phyloP scores from a whole-genome alignment of 2,797 vertebrate species.

The Chelon auratus region DNA sequence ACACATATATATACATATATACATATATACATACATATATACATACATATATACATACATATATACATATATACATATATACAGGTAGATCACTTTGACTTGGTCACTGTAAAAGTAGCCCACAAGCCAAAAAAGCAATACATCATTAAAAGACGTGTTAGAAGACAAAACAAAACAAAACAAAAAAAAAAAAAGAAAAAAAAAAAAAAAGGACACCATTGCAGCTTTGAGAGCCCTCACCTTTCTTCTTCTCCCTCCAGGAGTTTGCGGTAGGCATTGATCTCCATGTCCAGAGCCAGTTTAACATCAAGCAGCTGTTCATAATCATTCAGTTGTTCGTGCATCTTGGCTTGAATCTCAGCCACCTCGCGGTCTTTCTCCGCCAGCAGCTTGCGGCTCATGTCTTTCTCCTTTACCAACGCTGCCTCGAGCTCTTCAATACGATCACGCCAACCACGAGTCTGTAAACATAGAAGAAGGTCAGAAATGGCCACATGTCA shows the following conservation, averaged over 20 bases:
- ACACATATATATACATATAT: too few relatives aligned
- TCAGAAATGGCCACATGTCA: neutral
- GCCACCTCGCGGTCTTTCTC: constrained; percentile 89
- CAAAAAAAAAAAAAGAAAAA: too few relatives aligned
- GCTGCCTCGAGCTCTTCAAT: constrained; percentile 88
- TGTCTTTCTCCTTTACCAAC: constrained; percentile 87
- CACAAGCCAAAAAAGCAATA: too few relatives aligned
- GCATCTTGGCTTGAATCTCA: constrained; percentile 87
- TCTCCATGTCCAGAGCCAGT: constrained; percentile 94
- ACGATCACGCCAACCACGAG: constrained; percentile 88
- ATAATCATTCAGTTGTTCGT: constrained; percentile 89
- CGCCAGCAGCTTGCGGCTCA: constrained; percentile 76
- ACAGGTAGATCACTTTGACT: neutral
- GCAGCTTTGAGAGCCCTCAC: constrained; percentile 68
- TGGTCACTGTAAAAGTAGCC: neutral
- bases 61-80: too few relatives aligned
- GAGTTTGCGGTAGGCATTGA: constrained; percentile 91
- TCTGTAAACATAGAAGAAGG: constrained; percentile 66
- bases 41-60: too few relatives aligned
- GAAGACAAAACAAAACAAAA: neutral
- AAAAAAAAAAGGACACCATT: neutral
- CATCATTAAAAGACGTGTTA: neutral
- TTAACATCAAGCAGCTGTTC: constrained; percentile 94
- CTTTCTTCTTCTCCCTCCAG: constrained; percentile 94
- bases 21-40: too few relatives aligned